These are phyloP conservation scores for Garra rufa DNA, from an alignment of 2,113 vertebrate species.

Conservation along the genomic window DNA sequence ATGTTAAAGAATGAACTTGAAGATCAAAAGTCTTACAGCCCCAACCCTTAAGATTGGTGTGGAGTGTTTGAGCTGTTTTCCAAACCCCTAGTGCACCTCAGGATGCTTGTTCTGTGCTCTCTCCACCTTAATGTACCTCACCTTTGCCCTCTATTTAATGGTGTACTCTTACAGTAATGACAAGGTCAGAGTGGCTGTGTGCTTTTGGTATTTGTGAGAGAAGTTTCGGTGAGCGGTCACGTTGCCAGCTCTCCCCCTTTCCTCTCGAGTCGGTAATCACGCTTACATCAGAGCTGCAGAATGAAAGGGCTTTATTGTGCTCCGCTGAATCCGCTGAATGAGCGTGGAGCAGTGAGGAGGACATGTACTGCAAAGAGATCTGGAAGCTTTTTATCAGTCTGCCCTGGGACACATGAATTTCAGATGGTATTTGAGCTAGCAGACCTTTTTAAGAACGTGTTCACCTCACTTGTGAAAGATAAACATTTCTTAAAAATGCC, in stretches of 20 bases:
- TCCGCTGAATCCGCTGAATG: conserved; percentile 41
- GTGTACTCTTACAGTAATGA: conserved; percentile 2
- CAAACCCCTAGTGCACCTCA: not conserved
- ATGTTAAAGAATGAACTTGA: not conserved
- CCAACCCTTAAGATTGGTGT: not conserved
- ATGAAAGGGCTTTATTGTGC: conserved; percentile 54
- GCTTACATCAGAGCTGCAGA: conserved; percentile 27
- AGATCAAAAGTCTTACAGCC: not conserved
- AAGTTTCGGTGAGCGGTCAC: conserved; percentile 20
- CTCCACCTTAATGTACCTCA: conserved; percentile 11
- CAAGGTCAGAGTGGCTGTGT: conserved; percentile 33
- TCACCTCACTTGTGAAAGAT: not conserved
- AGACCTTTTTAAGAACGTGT: not conserved
- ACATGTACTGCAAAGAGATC: conserved; percentile 31
- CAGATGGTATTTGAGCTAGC: not conserved
- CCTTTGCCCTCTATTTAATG: conserved; percentile 27
- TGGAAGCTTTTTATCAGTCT: conserved; percentile 38
- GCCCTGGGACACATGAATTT: not conserved
- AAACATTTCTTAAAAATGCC: not conserved
- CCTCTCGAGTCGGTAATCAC: conserved; percentile 42
- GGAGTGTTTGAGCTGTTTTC: not conserved
- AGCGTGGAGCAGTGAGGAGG: conserved; percentile 27
- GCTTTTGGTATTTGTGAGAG: conserved; percentile 24
- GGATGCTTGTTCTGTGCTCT: not conserved
- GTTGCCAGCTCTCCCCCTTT: not conserved